phyloP scores from a whole-genome alignment of 2,797 vertebrate genomes.

The Hirundo rustica region DNA sequence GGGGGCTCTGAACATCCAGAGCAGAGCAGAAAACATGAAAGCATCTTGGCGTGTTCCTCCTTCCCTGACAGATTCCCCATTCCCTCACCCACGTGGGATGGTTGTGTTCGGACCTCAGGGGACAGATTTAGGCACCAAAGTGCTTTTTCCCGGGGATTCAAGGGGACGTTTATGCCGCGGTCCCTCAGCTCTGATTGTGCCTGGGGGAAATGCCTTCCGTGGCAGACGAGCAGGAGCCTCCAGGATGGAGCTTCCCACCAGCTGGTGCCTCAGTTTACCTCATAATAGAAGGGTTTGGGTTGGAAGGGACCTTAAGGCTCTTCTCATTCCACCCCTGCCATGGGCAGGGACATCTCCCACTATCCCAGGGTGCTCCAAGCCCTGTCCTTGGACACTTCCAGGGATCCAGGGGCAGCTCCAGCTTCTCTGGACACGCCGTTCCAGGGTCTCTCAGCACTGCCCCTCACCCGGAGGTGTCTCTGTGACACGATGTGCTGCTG shows the following conservation, averaged over 20 bases:
- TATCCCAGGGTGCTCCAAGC: accelerated
- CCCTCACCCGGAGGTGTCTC: not conserved
- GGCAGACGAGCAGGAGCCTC: not conserved
- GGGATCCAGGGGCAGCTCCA: not conserved
- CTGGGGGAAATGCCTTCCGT: not conserved
- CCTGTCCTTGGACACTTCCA: not conserved
- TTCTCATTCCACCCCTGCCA: accelerated
- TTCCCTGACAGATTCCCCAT: accelerated
- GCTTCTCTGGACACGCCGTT: not conserved
- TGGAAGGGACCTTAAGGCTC: not conserved
- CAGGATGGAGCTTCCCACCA: not conserved
- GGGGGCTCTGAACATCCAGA: not conserved
- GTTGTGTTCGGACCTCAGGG: not conserved
- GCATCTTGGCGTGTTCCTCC: not conserved
- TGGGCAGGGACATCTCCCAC: not conserved
- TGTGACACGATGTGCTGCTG: not conserved
- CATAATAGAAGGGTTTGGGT: not conserved
- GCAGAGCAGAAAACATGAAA: not conserved
- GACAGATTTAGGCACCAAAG: not conserved
- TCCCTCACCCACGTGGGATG: not conserved
- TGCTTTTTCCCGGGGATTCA: accelerated
- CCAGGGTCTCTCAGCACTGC: not conserved
- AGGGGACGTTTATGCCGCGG: accelerated
- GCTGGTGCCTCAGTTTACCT: not conserved
- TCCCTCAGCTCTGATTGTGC: not conserved